Evolutionary conservation across 2,797 vertebrate genomes (phyloP).

Genomic region (Poecilia velifera): DNA sequence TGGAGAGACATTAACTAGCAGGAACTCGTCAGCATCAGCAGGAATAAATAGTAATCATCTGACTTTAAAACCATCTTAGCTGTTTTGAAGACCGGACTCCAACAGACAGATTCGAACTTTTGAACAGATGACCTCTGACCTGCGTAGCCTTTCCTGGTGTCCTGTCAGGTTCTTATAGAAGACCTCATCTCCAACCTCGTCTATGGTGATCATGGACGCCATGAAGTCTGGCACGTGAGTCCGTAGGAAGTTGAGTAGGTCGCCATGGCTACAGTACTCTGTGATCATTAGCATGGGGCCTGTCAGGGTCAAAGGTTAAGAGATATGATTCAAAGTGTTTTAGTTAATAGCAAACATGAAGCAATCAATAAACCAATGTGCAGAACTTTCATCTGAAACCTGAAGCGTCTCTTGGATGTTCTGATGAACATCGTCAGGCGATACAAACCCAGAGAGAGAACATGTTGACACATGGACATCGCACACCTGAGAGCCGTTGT

Average conservation of each 20-base stretch:
- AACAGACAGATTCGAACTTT: not conserved
- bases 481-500: not conserved
- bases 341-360: not conserved
- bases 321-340: not conserved
- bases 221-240: constrained; percentile 82
- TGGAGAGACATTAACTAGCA: not conserved
- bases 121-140: constrained; percentile 34
- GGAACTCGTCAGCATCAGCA: not conserved
- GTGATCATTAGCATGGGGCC: constrained; percentile 96
- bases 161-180: constrained; percentile 87
- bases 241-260: constrained; percentile 93
- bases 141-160: constrained; percentile 77
- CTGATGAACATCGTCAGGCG: not conserved
- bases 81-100: not conserved
- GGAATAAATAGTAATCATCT: not conserved
- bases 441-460: not conserved
- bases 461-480: not conserved
- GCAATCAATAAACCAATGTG: not conserved
- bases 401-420: not conserved
- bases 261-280: constrained; percentile 93
- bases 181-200: constrained; percentile 61
- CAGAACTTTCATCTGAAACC: not conserved
- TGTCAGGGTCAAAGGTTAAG: constrained; percentile 46
- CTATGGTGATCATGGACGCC: constrained; percentile 68
- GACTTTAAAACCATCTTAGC: not conserved